Percentiles rank a stretch among this genome's conserved stretches.
These are phyloP conservation scores for Neopipo cinnamomea DNA, from an alignment of 2,113 vertebrate species.

Conservation along the genomic window DNA sequence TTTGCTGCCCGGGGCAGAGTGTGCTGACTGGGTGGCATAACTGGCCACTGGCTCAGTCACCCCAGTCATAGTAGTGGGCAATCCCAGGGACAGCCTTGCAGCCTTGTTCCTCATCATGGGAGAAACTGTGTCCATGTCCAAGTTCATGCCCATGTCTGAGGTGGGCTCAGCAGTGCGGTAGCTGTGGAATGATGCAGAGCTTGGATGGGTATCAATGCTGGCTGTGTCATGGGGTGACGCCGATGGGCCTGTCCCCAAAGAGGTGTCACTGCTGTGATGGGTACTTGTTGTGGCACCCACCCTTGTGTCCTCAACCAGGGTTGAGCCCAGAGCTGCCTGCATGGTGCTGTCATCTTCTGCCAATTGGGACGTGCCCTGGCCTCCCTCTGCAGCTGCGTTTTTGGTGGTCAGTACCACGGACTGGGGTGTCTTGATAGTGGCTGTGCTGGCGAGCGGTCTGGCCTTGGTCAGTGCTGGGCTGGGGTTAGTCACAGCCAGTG, in stretches of 20 bases:
- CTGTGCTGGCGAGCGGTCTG: rapidly evolving
- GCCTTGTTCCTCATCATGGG: rapidly evolving
- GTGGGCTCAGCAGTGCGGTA: neutral
- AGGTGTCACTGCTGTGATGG: rapidly evolving
- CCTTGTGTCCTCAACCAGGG: neutral
- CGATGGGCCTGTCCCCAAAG: rapidly evolving
- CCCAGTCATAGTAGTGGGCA: neutral
- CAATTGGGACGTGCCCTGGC: rapidly evolving
- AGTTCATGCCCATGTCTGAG: rapidly evolving
- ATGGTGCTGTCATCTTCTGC: neutral
- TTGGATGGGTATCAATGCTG: rapidly evolving
- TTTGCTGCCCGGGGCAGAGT: rapidly evolving
- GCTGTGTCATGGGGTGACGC: rapidly evolving
- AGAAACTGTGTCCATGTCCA: neutral
- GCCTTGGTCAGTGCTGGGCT: rapidly evolving
- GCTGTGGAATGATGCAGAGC: rapidly evolving
- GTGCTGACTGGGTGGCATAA: rapidly evolving
- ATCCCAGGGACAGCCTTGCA: neutral
- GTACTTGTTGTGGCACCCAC: rapidly evolving
- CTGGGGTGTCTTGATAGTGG: neutral
- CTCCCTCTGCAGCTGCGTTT: rapidly evolving
- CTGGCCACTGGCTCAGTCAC: neutral
- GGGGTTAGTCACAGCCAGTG: rapidly evolving
- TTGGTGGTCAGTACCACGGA: rapidly evolving
- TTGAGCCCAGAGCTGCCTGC: neutral